Conservation (phyloP, 2,797 vertebrate species). For the Periparus ater region DNA sequence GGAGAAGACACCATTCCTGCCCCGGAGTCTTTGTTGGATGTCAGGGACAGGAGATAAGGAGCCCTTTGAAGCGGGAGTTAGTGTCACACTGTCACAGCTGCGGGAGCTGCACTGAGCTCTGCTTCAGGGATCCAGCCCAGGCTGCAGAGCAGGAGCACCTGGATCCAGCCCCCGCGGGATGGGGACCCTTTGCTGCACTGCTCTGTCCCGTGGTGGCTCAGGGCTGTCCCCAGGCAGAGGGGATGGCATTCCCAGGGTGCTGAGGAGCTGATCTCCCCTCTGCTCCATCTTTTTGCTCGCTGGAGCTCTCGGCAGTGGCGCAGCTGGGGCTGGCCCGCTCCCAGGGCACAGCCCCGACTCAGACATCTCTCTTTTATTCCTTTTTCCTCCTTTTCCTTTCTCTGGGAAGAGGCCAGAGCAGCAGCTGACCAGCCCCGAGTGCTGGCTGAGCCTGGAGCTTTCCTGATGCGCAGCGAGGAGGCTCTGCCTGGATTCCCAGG, state of each 20-base stretch:
- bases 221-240: not conserved
- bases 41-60: not conserved
- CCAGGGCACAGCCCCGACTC: not conserved
- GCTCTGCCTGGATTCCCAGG: not conserved
- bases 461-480: not conserved
- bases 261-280: not conserved
- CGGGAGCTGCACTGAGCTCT: not conserved
- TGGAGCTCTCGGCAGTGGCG: not conserved
- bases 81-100: not conserved
- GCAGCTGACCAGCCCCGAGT: rapidly evolving
- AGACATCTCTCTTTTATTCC: not conserved
- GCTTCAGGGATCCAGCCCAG: not conserved
- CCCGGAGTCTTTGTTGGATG: not conserved
- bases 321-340: not conserved
- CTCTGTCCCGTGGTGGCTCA: rapidly evolving
- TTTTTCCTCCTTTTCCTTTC: not conserved
- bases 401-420: not conserved
- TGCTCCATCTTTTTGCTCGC: not conserved
- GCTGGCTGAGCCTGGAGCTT: not conserved
- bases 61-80: not conserved
- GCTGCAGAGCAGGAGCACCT: not conserved
- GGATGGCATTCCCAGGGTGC: rapidly evolving
- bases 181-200: not conserved
- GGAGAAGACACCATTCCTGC: not conserved
- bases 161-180: rapidly evolving